Base-by-base conservation (phyloP, 2,113 vertebrate genomes). In the Athene noctua region DNA sequence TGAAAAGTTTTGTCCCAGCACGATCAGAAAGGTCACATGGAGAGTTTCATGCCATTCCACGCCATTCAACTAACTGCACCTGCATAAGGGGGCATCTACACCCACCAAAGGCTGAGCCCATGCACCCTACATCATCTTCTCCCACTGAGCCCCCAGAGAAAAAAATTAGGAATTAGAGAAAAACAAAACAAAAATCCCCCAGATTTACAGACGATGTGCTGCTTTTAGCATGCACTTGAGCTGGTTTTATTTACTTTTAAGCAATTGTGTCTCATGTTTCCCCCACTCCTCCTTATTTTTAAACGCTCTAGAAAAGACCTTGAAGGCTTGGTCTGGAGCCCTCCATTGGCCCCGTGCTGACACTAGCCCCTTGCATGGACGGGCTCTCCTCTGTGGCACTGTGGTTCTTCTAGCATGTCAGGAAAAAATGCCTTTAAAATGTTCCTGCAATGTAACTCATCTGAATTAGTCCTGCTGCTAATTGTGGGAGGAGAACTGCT, bases 391-490 rank as follows among this genome's bases (percentile, higher is more conserved):
- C 29, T 36, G 10, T 8, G 5, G 67, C 58, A 54, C 57, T 68
- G 66, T 55, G 6, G 8, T 46, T 55, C 59, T 86, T 90, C 63
- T 83, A 81, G 94, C 51, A 71, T 3, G 49, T 68, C 91, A 93
- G 91, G 78, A 90, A 95, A 94, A 82, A 46, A 46, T 72, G 16
- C 25, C 38, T 54, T 68, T 95, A 78, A 85, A 87, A 34, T 30
- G 10, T 66, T 86, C 17, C 81, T 30, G 18, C 26, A 68, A 61
- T 83, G 94, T 90, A 94, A 70, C 77, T 90, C 86, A 86, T 88
- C 92, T 94, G 90, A 70, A 91, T 97, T 91, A 94, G 78, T 42
- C 25, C 51, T 87, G 75, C 80, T 94, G 75, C 62, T 38, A 75
- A 90, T 17, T 93, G 94, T 88, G 93, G 80, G 80, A 96, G 94